Base-by-base conservation (phyloP, 2,797 vertebrate species). In the Danio kyathit region DNA sequence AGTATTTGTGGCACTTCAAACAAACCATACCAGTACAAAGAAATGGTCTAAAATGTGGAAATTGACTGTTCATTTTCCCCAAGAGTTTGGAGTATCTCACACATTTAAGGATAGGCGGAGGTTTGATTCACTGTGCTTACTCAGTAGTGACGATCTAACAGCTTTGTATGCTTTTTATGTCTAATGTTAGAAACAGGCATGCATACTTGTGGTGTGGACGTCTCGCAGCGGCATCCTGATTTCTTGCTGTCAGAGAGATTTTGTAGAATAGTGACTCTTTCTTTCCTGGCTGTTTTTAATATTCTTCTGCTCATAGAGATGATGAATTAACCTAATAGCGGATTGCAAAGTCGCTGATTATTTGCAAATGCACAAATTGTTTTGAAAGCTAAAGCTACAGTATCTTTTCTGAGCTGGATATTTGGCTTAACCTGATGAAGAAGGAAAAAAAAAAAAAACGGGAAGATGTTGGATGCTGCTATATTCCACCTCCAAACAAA, bases 271-370 rank as follows among this genome's bases (percentile, higher is more conserved):
- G 52, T 86, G 19, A 57, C 57, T 83, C 44, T 69, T 77, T 83
- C 64, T 79, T 76, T 10, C 16, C 10, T 16, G 40, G 13, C 64
- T 79, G 38, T 51, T 63, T 70, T 61, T 73, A 54, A 54, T 56
- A 51, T 13, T 49, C 61, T 60, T 16, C 40, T 71, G 41, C 16
- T 54, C 67, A 84, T 66, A 59, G 67, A 48, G 73, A 79, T 86
- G 85, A 83, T 77, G 86, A 82, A 83, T 87, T 77, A 83, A 83
- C 84, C 80, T 87, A 67, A 67, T 77, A 82, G 72, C 70, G 80
- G 61, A 75, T 80, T 81, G 63, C 82, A 67, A 76, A 80, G 79
- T 67, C 79, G 54, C 76, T 67, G n/a, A 54, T 71, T 21, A 82
- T 87, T 83, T 78, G 64, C 66, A 60, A 49, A 57, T 48, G 59